Base-by-base conservation (phyloP, 2,888 invertebrate genomes). In the Muschampia plurimacula region DNA sequence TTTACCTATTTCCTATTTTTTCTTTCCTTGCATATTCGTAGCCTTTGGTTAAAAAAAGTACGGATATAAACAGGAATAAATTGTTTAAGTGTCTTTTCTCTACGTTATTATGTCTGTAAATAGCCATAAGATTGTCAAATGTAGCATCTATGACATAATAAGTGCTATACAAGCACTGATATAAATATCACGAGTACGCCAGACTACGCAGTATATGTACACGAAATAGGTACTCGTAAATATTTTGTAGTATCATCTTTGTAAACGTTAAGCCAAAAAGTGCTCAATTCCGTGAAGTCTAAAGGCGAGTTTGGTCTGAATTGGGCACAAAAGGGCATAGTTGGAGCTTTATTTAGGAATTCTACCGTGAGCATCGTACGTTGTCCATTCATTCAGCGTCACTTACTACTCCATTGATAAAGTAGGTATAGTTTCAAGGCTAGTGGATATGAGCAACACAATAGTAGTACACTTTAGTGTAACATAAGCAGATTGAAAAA, bases 321-420 rank as follows among this genome's bases (percentile, higher is more conserved):
- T 55, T n/a, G 15, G 41, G 39, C n/a, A 69, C 69, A 64, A 72
- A 68, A 67, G 72, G 72, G 67, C 67, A 67, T 55, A 57, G 73
- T 60, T 59, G 63, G 65, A 68, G 64, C 68, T 73, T 68, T 69
- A 73, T 73, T 73, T 73, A 73, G 68, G 73, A 69, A 73, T 73
- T 68, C 80, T 81, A 82, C 77, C 79, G 77, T 81, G 77, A 79
- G 71, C 60, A 76, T 81, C 83, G 82, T 80, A 80, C 78, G 78
- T 75, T 77, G 76, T 80, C 82, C 89, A 88, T 88, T 88, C 88
- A 87, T 81, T 67, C 60, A 39, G 60, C 55, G 81, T 84, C 80
- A 80, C 78, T 80, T 83, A 81, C 79, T 80, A 84, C 83, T 85
- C 86, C 88, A 88, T 88, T 88, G 87, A 88, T 86, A 85, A 87